Conservation (phyloP, 2,113 vertebrate genomes). For the Piaya cayana region DNA sequence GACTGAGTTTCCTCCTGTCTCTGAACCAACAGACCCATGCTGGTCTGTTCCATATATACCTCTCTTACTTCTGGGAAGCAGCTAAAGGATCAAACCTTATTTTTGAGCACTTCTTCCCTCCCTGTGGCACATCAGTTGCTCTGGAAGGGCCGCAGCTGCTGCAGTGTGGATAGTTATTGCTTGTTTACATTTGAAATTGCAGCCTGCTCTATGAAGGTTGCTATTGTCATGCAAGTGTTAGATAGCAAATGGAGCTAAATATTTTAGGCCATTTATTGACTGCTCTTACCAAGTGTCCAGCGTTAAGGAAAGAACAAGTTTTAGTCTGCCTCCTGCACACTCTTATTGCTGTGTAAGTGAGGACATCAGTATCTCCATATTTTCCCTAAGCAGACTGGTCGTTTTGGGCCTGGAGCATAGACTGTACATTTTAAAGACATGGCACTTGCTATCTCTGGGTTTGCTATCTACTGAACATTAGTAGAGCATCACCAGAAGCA, state of each 20-base stretch:
- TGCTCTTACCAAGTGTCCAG: neutral
- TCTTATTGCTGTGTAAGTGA: neutral
- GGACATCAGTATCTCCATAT: neutral
- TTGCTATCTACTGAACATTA: neutral
- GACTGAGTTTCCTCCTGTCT: neutral
- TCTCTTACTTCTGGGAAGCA: neutral
- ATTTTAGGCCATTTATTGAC: neutral
- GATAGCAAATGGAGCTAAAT: neutral
- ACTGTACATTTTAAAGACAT: neutral
- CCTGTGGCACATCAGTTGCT: neutral
- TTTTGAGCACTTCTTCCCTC: neutral
- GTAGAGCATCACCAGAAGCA: neutral
- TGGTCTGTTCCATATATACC: neutral
- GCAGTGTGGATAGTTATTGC: neutral
- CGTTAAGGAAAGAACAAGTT: neutral
- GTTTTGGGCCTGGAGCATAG: neutral
- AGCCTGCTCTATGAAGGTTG: neutral
- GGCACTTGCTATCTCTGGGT: neutral
- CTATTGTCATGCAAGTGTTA: neutral
- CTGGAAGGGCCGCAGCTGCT: neutral
- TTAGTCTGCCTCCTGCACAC: neutral
- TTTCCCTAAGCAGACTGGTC: neutral
- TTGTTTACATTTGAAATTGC: neutral
- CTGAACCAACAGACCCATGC: rapidly evolving
- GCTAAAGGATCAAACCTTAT: neutral